Evolutionary conservation across 2,113 vertebrate genomes (phyloP).

Genomic region (Poeciliopsis turrubarensis): DNA sequence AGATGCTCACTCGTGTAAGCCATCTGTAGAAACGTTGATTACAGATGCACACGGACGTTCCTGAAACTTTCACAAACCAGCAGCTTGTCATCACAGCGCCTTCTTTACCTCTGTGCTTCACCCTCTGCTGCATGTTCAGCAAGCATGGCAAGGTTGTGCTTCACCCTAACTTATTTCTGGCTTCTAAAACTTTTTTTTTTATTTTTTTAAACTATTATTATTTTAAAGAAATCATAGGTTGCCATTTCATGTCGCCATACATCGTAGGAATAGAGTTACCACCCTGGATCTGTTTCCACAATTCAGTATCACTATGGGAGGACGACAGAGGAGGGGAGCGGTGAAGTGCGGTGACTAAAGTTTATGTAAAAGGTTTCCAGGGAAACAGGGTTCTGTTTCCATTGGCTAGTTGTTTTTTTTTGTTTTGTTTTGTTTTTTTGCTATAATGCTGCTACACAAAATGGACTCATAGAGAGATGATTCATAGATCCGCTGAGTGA

Average conservation of each 20-base stretch:
- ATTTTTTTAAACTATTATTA: neutral
- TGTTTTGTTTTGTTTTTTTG: constrained; percentile 30
- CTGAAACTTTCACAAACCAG: constrained; percentile 35
- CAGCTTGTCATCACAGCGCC: constrained; percentile 49
- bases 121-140: constrained; percentile 72
- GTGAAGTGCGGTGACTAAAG: constrained; percentile 43
- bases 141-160: constrained; percentile 67
- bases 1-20: constrained; percentile 23
- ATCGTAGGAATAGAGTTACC: constrained; percentile 56
- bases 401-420: constrained; percentile 62
- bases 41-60: constrained; percentile 36
- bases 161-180: constrained; percentile 60
- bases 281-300: constrained; percentile 56
- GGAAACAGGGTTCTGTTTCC: constrained; percentile 74
- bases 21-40: constrained; percentile 33
- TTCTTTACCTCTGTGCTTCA: constrained; percentile 67
- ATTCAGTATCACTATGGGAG: constrained; percentile 70
- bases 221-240: constrained; percentile 35
- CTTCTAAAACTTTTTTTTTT: constrained; percentile 52
- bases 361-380: constrained; percentile 69
- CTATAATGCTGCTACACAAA: constrained; percentile 79
- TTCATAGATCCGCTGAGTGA: constrained; percentile 85
- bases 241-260: constrained; percentile 69
- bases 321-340: constrained; percentile 2
- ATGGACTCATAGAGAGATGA: constrained; percentile 77